Evolutionary conservation across 2,113 vertebrate genomes (phyloP), one percentile per base, ranked within the genome.

Genomic region (Poeciliopsis retropinna): DNA sequence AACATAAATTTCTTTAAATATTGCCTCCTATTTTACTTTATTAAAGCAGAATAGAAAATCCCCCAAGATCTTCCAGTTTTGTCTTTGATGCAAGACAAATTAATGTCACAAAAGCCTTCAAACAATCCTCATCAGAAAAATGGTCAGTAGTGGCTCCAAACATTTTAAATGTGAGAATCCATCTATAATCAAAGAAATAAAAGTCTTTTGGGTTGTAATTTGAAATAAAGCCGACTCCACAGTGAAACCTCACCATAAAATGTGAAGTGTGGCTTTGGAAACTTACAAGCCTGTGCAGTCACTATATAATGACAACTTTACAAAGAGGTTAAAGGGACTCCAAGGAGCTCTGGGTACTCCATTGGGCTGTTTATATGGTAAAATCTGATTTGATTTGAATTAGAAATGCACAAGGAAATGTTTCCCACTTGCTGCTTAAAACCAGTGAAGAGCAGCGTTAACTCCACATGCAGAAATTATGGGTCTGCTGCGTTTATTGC

Each of bases 401-500:
- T 63, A 62, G 30, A 83, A 75, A 74, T 60, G 63, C 64, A 14
- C 68, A 44, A 37, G 54, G 82, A 64, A 85, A 71, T 70, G 72
- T 72, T 62, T 73, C 34, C 37, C 41, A 30, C 39, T 71, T 47
- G 54, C 73, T 72, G 37, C 63, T 73, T 31, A 74, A 79, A 73
- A 74, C 61, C 5, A 19, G 37, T 62, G 60, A 78, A 61, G 51
- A 72, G 73, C 62, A 54, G 32, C 25, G 11, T 78, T 64, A 75
- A 72, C 34, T 61, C 54, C 64, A 71, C 72, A 72, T 4, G 25
- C 32, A 67, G 60, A 70, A 39, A 51, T 44, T 64, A 63, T 71
- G 67, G 63, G 67, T 72, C 66, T 71, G 70, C 66, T 79, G 74
- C 57, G 19, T 71, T 79, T 77, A 76, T 47, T 70, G 82, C 71